phyloP scores from a whole-genome alignment of 2,888 invertebrate species.

The Pyrocoelia pectoralis region DNA sequence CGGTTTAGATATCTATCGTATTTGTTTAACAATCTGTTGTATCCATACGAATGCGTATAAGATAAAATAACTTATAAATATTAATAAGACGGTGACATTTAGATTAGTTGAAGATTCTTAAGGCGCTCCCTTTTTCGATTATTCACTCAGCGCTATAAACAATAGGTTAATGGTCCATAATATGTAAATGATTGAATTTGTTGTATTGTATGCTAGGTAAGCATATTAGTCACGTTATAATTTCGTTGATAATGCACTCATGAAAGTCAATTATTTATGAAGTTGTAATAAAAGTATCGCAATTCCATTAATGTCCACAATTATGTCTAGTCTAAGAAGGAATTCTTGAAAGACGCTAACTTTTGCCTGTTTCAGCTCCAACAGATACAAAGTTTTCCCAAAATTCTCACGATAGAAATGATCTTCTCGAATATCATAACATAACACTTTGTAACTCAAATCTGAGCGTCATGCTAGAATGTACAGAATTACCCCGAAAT shows the following conservation, averaged over 20 bases:
- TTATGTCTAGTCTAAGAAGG: no score
- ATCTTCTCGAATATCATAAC: no score
- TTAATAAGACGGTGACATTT: constrained; percentile 1
- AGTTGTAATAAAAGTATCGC: no score
- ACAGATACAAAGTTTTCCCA: no score
- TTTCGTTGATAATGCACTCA: neutral
- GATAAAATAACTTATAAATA: neutral
- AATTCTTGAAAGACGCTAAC: no score
- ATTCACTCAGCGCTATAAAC: neutral
- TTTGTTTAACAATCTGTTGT: neutral
- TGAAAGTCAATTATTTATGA: neutral
- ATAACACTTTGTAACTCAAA: neutral
- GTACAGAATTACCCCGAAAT: neutral
- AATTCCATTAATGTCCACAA: no score
- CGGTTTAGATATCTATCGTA: neutral
- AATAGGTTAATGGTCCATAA: constrained; percentile 1
- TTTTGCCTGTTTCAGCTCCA: no score
- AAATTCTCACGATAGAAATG: no score
- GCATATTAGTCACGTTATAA: neutral
- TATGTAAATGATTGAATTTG: neutral
- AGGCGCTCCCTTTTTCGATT: neutral
- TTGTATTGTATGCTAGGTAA: neutral
- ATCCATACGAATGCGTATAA: neutral
- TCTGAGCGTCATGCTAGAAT: neutral
- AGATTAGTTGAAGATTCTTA: neutral